Base-by-base conservation (phyloP, 2,888 invertebrate genomes). In the Cephus runcator region DNA sequence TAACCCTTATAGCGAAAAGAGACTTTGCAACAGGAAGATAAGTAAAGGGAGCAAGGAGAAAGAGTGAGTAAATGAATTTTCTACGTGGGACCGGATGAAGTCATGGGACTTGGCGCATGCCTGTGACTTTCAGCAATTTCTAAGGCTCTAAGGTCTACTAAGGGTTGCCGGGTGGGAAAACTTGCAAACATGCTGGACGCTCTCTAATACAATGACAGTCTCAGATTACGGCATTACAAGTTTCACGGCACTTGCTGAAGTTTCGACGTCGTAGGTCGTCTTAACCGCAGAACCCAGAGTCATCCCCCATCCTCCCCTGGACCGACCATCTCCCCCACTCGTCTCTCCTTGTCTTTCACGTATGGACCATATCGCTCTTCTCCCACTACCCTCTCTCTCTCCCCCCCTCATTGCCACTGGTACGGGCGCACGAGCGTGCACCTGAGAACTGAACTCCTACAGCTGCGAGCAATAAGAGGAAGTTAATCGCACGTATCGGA, bases 201-300 rank as follows among this genome's bases (percentile, higher is more conserved):
- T 79, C 56, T 56, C 82, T 84, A 84, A 84, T 85, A 85, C 84
- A 87, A 85, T 85, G 83, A 85, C 85, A 87, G 84, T 87, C 83
- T 85, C 83, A 79, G 85, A 85, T 87, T 84, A 87, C 86, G 82
- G 83, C 80, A 82, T 83, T 84, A 82, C 83, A 85, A 86, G 84
- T 86, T 87, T 79, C 82, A 76, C 75, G 75, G 75, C 75, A 36
- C 71, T 71, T 71, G 33, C 71, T 34, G 71, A 71, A 71, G 31
- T 71, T 71, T 34, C 71, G 34, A 71, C 71, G 33, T 34, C 71
- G 34, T 71, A 71, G 56, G 56, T 56, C 56, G 71, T 71, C 71
- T 71, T 71, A 56, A 71, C 71, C 71, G 71, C 71, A 71, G 71
- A 71, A 71, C 31, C 71, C 71, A 15, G 34, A 71, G 31, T 34